Evolutionary conservation across 2,888 invertebrate genomes (phyloP).

Genomic region (Oligia fasciuncula): DNA sequence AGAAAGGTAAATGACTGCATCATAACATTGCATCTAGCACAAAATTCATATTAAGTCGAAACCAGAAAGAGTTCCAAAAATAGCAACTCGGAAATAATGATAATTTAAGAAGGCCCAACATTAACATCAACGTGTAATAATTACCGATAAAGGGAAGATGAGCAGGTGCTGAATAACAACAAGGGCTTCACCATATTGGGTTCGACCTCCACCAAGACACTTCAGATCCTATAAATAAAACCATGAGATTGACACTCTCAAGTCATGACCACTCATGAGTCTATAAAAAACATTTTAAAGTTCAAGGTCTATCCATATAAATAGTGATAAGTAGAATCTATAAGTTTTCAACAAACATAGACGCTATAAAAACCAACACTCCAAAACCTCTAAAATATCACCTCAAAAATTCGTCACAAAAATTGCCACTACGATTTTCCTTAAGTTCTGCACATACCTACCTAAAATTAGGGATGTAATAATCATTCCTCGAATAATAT

Average conservation of each 20-base stretch:
- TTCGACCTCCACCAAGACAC: not conserved
- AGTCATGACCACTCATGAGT: not conserved
- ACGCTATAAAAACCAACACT: not conserved
- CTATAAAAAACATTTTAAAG: not conserved
- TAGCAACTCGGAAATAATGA: not conserved
- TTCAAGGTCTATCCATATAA: not conserved
- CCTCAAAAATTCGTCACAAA: not conserved
- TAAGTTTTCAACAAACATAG: not conserved
- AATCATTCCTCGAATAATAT: conserved; percentile 41
- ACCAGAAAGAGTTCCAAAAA: not conserved
- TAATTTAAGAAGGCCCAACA: not conserved
- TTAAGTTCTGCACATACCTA: not conserved
- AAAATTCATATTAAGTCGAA: not conserved
- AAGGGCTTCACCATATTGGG: not conserved
- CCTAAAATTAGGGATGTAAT: not conserved
- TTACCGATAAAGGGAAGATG: not conserved
- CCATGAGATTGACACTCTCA: not conserved
- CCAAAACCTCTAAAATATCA: not conserved
- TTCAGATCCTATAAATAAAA: not conserved
- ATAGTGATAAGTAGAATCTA: not conserved
- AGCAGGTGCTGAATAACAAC: not conserved
- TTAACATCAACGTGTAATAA: not conserved
- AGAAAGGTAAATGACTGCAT: not conserved
- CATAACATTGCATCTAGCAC: not conserved
- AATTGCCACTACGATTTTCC: conserved; percentile 9